Percentiles rank a stretch among this genome's conserved stretches.
These are phyloP conservation scores for Ptilorrhoa leucosticta DNA, from an alignment of 2,113 vertebrate species.

Conservation along the genomic window DNA sequence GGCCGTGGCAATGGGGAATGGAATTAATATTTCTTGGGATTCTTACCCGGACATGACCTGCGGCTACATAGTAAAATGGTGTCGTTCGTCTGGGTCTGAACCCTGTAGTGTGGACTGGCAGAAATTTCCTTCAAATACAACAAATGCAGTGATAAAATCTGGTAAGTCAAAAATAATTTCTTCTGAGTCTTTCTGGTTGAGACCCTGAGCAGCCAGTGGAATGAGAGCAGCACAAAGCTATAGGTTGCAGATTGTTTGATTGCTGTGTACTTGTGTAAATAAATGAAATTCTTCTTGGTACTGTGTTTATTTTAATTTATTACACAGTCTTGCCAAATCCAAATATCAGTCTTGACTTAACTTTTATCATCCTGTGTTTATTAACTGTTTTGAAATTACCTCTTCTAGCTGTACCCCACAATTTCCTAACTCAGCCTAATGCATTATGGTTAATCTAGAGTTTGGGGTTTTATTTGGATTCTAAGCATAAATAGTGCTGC, in stretches of 20 bases:
- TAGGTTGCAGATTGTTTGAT: neutral
- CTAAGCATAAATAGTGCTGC: neutral
- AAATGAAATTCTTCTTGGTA: neutral
- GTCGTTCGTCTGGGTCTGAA: conserved; percentile 45
- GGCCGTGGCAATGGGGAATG: conserved; percentile 51
- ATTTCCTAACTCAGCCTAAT: neutral
- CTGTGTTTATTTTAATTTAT: conserved; percentile 6
- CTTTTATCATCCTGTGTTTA: neutral
- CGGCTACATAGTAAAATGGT: conserved; percentile 76
- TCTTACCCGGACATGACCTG: conserved; percentile 70
- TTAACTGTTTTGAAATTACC: conserved; percentile 3
- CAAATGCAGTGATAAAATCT: conserved; percentile 66
- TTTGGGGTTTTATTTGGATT: conserved; percentile 14
- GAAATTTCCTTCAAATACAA: conserved; percentile 66
- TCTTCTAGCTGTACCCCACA: neutral
- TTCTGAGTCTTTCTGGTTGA: neutral
- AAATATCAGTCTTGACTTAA: neutral
- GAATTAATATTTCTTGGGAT: conserved; percentile 72
- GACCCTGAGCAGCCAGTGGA: neutral
- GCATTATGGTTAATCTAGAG: neutral
- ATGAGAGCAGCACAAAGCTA: neutral
- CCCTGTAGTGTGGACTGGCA: conserved; percentile 72
- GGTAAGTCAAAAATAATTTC: conserved; percentile 57
- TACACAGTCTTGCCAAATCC: neutral
- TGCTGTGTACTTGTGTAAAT: neutral